Percentiles rank a stretch among this genome's conserved stretches.
Evolutionary conservation across 2,888 invertebrate species (phyloP).

Genomic region (Axea sp.): DNA sequence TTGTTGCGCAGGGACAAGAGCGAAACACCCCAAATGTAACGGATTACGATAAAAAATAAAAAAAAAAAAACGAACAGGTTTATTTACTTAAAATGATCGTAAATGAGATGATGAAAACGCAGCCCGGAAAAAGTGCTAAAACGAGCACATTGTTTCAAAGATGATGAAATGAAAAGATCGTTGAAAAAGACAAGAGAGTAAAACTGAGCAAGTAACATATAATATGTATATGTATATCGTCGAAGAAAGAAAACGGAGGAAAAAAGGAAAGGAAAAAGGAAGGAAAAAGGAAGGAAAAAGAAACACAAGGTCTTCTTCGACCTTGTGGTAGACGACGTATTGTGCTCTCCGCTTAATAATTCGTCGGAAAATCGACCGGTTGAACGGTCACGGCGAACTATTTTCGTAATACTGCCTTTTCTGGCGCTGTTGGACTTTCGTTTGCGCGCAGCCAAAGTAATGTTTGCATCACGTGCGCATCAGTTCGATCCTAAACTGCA

Average conservation of each 20-base stretch:
- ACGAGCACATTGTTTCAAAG: constrained; percentile 3
- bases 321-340: constrained; percentile 37
- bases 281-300: constrained; percentile 2
- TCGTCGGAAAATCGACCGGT: constrained; percentile 68
- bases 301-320: constrained; percentile 23
- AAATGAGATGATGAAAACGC: constrained; percentile 23
- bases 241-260: constrained; percentile 2
- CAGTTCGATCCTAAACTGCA: constrained; percentile 3
- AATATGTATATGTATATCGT: neutral
- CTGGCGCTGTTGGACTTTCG: constrained; percentile 55
- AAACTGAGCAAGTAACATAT: constrained; percentile 13
- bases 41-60: neutral
- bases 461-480: neutral
- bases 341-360: constrained; percentile 66
- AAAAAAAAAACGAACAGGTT: neutral
- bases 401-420: constrained; percentile 67
- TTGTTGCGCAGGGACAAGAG: no score
- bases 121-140: constrained; percentile 10
- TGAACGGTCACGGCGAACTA: constrained; percentile 70
- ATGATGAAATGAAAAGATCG: constrained; percentile 13
- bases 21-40: neutral
- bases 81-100: constrained; percentile 13
- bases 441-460: constrained; percentile 12
- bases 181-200: constrained; percentile 18
- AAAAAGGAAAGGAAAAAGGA: neutral